Conservation (phyloP, 1,140 invertebrate genomes). For the Eufriesea mexicana region DNA sequence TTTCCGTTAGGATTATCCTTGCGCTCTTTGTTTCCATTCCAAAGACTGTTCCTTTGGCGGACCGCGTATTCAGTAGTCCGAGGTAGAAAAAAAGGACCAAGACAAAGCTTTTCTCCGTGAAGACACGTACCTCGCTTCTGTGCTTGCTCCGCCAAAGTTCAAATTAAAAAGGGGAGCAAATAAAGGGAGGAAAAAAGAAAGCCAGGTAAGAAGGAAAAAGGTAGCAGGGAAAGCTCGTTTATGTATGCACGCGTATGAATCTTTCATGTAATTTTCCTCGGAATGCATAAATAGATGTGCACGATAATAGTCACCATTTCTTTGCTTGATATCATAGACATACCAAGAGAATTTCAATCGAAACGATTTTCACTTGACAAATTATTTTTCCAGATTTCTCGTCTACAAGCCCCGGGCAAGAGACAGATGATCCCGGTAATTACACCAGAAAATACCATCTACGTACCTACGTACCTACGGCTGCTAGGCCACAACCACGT, state of each 20-base stretch:
- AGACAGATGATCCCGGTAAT: constrained; percentile 49
- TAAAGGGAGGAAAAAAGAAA: too few species aligned
- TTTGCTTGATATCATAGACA: too few species aligned
- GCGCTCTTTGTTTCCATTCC: constrained; percentile 23
- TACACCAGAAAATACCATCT: constrained; percentile 29
- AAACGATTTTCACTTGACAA: constrained; percentile 19
- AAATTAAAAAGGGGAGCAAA: background rate
- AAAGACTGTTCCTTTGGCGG: constrained; percentile 16
- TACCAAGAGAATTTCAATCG: background rate
- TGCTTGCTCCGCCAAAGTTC: constrained; percentile 4
- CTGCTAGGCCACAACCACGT: background rate
- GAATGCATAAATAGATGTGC: constrained; percentile 53
- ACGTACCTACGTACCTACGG: background rate
- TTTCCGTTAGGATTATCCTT: constrained; percentile 47
- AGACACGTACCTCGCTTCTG: background rate
- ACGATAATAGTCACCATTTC: constrained; percentile 29
- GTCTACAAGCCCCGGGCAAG: constrained; percentile 5
- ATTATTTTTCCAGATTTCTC: constrained; percentile 51
- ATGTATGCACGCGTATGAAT: constrained; percentile 45
- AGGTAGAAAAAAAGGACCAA: background rate
- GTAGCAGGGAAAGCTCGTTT: background rate
- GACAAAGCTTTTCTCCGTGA: background rate
- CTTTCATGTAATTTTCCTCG: constrained; percentile 59
- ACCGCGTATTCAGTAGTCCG: background rate
- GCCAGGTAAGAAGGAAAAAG: background rate